Base-by-base conservation (phyloP, 2,888 invertebrate genomes). In the Hydroisotoma schaefferi region DNA sequence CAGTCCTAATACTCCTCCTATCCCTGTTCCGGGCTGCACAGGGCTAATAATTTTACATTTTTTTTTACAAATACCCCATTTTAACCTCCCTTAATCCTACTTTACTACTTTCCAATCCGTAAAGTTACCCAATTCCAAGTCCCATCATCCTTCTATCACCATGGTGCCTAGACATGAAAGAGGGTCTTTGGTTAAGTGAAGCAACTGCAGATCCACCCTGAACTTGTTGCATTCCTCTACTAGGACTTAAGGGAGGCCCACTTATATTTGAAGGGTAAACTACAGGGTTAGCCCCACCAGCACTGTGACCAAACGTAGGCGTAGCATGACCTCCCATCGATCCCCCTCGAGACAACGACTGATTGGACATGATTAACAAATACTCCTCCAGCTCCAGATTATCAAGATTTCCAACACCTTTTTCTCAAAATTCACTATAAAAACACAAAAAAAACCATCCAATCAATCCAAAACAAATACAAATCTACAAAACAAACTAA, bases 241-340 rank as follows among this genome's bases (percentile, higher is more conserved):
- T 71, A 28, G 69, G 71, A 54, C 68, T 69, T n/a, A 67, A 55
- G 6, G 71, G 69, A 29, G 68, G 68, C 2, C 67, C 66, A 38
- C 59, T 64, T 33, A 69, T 48, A 53, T 63, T 67, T 12, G 57
- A 54, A 3, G 60, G 59, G 22, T 65, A 61, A 26, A 59, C 60
- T 43, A 62, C 65, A 54, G 59, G 59, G 25, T 63, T 64, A 10
- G 51, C 63, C 6, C 56, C 59, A 28, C 26, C 28, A 15, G 52
- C 10, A 26, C 47, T 40, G 48, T 63, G 63, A 60, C 68, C 70
- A 63, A 70, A 70, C 23, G 69, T 69, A 38, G 70, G 68, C 44
- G 68, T 70, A 18, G 67, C 63, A 47, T 70, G 68, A 54, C 70
- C 70, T 46, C 66, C 68, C 62, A 67, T 51, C 47, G 69, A 62